Conservation (phyloP, 2,797 vertebrate genomes). For the Zalophus californianus region DNA sequence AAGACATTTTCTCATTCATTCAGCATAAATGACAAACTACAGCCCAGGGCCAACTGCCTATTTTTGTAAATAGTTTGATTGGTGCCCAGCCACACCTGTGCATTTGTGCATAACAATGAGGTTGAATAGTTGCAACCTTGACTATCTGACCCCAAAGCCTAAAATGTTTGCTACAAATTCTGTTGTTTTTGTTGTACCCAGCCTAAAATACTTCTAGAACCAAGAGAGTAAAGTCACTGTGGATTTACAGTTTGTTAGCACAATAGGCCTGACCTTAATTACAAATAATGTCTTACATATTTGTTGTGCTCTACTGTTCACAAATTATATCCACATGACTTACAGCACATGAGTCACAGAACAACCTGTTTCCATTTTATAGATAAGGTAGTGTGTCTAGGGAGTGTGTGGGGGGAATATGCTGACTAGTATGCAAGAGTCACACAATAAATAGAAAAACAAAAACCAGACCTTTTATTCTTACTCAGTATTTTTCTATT, state of each 20-base stretch:
- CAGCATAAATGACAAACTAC: neutral
- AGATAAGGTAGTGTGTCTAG: neutral
- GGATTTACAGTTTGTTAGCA: constrained; percentile 11
- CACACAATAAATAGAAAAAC: neutral
- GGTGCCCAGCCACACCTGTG: neutral
- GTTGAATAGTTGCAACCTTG: neutral
- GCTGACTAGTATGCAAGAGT: neutral
- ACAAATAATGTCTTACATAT: constrained; percentile 60
- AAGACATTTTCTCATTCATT: constrained; percentile 50
- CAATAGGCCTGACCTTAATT: constrained; percentile 48
- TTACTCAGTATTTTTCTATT: neutral
- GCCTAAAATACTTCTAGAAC: constrained; percentile 15
- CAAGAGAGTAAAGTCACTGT: constrained; percentile 46
- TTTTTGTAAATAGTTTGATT: constrained; percentile 20
- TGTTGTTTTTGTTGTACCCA: neutral
- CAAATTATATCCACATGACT: constrained; percentile 58
- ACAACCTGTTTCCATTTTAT: constrained; percentile 48
- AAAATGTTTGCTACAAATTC: neutral
- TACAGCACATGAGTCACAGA: neutral
- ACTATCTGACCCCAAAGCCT: neutral
- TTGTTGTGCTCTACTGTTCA: constrained; percentile 54
- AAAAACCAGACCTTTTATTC: neutral
- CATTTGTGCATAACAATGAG: neutral
- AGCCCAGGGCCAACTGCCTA: neutral
- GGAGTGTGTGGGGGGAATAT: neutral